These are phyloP conservation scores for Drosophila maculinotata DNA, from an alignment of 2,888 invertebrate species.

Conservation along the genomic window DNA sequence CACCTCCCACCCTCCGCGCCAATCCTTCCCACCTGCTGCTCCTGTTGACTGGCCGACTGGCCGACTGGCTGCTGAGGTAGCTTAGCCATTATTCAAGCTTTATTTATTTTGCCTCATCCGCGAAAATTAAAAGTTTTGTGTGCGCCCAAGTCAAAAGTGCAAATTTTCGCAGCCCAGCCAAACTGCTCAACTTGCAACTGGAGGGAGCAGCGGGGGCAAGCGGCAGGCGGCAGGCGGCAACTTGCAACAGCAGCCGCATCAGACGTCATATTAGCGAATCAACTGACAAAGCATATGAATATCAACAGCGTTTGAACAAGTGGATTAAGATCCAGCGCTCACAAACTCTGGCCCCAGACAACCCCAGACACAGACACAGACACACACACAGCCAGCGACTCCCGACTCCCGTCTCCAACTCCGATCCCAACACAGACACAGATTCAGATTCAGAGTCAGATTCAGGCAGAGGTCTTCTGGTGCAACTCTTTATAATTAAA, in stretches of 20 bases:
- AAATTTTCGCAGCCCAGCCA: slow-evolving; percentile 75
- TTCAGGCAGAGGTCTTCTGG: slow-evolving; percentile 19
- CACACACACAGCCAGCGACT: no score
- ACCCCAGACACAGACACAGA: slow-evolving; percentile 11
- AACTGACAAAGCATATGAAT: slow-evolving; percentile 81
- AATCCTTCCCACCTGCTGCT: slow-evolving; percentile 7
- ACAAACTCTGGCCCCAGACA: slow-evolving; percentile 12
- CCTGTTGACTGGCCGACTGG: slow-evolving; percentile 10
- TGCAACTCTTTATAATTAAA: slow-evolving; percentile 68
- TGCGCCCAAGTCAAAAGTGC: slow-evolving; percentile 70
- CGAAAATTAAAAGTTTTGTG: slow-evolving; percentile 72
- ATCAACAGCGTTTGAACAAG: slow-evolving; percentile 80
- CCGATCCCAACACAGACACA: not conserved
- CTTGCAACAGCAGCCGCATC: slow-evolving; percentile 62
- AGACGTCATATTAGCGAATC: slow-evolving; percentile 81
- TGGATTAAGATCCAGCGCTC: slow-evolving; percentile 64
- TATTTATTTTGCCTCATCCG: slow-evolving; percentile 69
- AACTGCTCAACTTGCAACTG: slow-evolving; percentile 6
- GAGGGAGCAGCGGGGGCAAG: slow-evolving; percentile 5
- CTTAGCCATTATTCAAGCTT: slow-evolving; percentile 80
- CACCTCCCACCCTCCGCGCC: not conserved
- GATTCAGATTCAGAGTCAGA: slow-evolving; percentile 14
- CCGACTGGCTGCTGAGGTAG: slow-evolving; percentile 64
- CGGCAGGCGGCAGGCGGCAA: slow-evolving; percentile 5
- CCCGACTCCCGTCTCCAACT: slow-evolving; percentile 10